Percentiles rank a stretch among this genome's conserved stretches.
Conservation (phyloP, 92 coral and sea anemone genomes). For the Epizoanthus illoricatus region DNA sequence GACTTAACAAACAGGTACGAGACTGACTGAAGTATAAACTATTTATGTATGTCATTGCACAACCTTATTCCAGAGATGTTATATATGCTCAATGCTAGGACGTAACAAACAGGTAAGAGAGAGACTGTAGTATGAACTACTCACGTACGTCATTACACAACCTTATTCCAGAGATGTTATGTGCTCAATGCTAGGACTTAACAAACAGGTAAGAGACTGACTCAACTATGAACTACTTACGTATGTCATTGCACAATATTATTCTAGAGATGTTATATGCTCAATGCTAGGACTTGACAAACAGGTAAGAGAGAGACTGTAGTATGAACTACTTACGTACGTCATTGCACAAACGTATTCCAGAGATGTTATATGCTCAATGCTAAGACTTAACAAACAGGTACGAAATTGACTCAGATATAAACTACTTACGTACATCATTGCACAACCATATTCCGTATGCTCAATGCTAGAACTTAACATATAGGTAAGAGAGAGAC, state of each 20-base stretch:
- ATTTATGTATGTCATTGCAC: conserved; percentile 83
- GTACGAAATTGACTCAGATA: conserved; percentile 65
- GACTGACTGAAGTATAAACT: conserved; percentile 51
- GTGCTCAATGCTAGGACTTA: conserved; percentile 82
- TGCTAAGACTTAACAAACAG: conserved; percentile 90
- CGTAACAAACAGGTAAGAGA: conserved; percentile 85
- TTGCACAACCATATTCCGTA: conserved; percentile 84
- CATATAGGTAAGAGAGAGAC: too few species aligned
- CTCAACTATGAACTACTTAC: conserved; percentile 77
- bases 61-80: conserved; percentile 94
- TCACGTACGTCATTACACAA: conserved; percentile 84
- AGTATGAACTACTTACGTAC: conserved; percentile 14
- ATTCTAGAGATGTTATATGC: conserved; percentile 81
- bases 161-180: conserved; percentile 94
- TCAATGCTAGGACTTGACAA: conserved; percentile 63
- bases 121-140: conserved; percentile 70
- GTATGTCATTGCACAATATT: conserved; percentile 76
- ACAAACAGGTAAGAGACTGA: conserved; percentile 73
- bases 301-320: too few species aligned
- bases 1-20: conserved; percentile 80
- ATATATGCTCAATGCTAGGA: conserved; percentile 85
- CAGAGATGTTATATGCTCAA: conserved; percentile 81
- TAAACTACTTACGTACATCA: conserved; percentile 68
- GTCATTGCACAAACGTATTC: conserved; percentile 94
- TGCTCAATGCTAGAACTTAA: conserved; percentile 68